Evolutionary conservation across 1,140 invertebrate species (phyloP).

Genomic region (Calosoma granatense): DNA sequence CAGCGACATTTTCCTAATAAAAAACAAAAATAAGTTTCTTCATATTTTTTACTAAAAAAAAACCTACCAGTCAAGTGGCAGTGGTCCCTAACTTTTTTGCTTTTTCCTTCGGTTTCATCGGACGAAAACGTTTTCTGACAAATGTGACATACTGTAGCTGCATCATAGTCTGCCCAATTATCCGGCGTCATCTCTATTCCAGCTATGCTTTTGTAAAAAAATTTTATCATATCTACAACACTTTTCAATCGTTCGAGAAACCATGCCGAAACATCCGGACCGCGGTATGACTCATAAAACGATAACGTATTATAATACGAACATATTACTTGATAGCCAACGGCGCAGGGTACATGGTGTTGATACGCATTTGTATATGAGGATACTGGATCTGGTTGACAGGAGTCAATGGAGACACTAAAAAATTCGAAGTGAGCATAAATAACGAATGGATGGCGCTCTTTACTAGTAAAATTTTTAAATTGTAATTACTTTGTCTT

Average conservation of each 20-base stretch:
- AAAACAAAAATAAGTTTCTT: background rate
- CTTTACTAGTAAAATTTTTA: constrained; percentile 16
- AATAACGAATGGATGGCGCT: constrained; percentile 16
- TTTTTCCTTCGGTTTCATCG: background rate
- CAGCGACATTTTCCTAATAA: background rate
- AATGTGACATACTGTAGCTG: background rate
- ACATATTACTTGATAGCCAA: background rate
- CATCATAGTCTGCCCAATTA: background rate
- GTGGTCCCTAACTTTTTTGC: background rate
- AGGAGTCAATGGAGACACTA: constrained; percentile 3
- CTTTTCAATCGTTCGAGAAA: background rate
- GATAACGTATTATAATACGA: background rate
- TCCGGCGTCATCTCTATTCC: background rate
- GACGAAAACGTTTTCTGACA: background rate
- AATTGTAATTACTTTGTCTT: constrained; percentile 16
- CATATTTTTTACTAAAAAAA: background rate
- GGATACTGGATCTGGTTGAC: background rate
- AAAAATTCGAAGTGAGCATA: constrained; percentile 18
- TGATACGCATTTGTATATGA: constrained; percentile 2
- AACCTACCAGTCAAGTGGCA: background rate
- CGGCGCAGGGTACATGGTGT: background rate
- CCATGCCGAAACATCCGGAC: background rate
- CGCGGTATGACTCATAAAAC: background rate
- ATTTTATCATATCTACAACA: background rate
- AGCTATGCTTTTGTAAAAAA: background rate